A percentile compares a stretch with the other conserved stretches of the same genome.
phyloP scores from a whole-genome alignment of 2,797 vertebrate species.

The Cryptoblepharus egeriae region DNA sequence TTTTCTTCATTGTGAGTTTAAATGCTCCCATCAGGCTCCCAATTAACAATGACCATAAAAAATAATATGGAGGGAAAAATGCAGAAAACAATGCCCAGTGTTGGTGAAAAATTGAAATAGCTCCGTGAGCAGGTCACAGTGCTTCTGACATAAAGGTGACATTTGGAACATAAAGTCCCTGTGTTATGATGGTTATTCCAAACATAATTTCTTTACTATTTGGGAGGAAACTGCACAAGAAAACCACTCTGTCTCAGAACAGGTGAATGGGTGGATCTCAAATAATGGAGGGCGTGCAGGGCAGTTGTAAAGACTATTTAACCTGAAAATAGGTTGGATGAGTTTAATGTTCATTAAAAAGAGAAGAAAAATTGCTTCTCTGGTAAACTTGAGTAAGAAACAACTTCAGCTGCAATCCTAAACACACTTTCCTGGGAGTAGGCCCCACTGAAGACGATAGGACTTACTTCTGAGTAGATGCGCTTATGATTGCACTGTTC shows the following conservation, averaged over 20 bases:
- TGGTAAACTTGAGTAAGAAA: background rate
- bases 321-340: background rate
- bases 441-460: no score
- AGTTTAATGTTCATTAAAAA: accelerated
- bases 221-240: background rate
- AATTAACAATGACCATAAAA: constrained; percentile 55
- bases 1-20: constrained; percentile 62
- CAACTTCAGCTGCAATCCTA: no score
- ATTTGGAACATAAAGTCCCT: constrained; percentile 50
- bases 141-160: constrained; percentile 60
- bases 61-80: constrained; percentile 1
- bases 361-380: background rate
- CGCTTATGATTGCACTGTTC: no score
- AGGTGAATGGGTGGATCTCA: background rate
- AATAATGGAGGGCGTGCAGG: background rate
- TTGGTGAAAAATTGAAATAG: constrained; percentile 26
- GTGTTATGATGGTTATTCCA: constrained; percentile 26
- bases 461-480: no score
- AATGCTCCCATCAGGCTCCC: constrained; percentile 46
- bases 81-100: constrained; percentile 29
- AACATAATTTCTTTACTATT: constrained; percentile 39
- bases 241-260: background rate
- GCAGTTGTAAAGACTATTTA: background rate
- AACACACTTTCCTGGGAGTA: no score
- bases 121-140: background rate